A percentile compares a stretch with the other conserved stretches of the same genome.
phyloP scores from a whole-genome alignment of 2,888 invertebrate species.

The Tetheella fluctuosa region DNA sequence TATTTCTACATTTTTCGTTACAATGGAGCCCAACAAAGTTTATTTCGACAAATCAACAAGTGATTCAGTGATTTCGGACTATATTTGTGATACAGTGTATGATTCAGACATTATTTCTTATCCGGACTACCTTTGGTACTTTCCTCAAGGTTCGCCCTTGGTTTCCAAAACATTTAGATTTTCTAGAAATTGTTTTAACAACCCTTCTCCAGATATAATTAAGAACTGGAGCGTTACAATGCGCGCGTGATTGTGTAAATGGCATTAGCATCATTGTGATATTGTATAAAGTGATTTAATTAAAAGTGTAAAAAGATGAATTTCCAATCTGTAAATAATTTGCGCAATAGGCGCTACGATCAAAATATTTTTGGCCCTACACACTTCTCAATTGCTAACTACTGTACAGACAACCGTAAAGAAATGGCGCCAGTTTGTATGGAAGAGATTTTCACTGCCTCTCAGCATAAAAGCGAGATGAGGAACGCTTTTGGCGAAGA shows the following conservation, averaged over 20 bases:
- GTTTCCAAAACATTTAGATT: conserved; percentile 42
- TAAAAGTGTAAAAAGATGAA: conserved; percentile 54
- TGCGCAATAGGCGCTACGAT: conserved; percentile 59
- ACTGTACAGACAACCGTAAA: conserved; percentile 53
- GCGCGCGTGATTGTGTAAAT: conserved; percentile 55
- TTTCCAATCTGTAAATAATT: conserved; percentile 52
- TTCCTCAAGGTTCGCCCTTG: conserved; percentile 47
- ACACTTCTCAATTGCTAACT: conserved; percentile 58
- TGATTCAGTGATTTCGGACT: conserved; percentile 51
- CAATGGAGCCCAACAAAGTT: conserved; percentile 75
- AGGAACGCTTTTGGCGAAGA: conserved; percentile 56
- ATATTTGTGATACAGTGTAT: conserved; percentile 57
- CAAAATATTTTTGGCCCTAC: conserved; percentile 48
- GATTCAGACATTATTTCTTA: conserved; percentile 42
- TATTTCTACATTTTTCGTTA: conserved; percentile 63
- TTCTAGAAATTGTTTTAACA: conserved; percentile 57
- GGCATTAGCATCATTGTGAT: conserved; percentile 53
- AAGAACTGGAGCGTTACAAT: conserved; percentile 47
- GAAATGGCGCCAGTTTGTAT: not conserved
- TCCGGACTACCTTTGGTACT: conserved; percentile 52
- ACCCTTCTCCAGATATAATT: conserved; percentile 62
- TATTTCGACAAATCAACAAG: conserved; percentile 60
- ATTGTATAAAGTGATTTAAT: conserved; percentile 36
- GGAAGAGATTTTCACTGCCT: conserved; percentile 11
- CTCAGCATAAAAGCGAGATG: conserved; percentile 49